Evolutionary conservation across 2,113 vertebrate species (phyloP).

Genomic region (Pluvianellus socialis): DNA sequence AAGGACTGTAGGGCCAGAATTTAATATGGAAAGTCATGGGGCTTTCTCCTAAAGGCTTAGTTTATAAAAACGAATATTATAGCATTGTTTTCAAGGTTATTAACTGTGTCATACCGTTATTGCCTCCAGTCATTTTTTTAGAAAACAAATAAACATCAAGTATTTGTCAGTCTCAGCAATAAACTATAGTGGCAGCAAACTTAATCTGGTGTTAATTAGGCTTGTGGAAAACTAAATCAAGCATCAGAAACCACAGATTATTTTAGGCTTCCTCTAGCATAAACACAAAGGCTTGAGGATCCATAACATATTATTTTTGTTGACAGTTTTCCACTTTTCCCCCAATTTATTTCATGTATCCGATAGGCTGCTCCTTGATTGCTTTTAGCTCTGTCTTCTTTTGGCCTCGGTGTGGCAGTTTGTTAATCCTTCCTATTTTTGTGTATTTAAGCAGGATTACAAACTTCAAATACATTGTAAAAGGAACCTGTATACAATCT

Average conservation of each 20-base stretch:
- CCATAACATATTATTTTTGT: conserved; percentile 75
- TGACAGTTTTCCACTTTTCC: conserved; percentile 75
- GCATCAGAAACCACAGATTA: conserved; percentile 87
- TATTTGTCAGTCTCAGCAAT: conserved; percentile 73
- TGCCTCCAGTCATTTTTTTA: conserved; percentile 43
- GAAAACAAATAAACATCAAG: conserved; percentile 71
- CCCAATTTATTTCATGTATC: conserved; percentile 53
- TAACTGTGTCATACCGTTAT: conserved; percentile 67
- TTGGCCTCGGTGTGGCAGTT: conserved; percentile 67
- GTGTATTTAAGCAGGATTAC: conserved; percentile 77
- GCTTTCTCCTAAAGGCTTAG: neutral
- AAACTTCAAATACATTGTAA: conserved; percentile 86
- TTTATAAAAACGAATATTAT: conserved; percentile 18
- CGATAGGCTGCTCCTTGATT: conserved; percentile 72
- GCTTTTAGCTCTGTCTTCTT: conserved; percentile 70
- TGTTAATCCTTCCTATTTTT: conserved; percentile 84
- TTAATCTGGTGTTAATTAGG: conserved; percentile 88
- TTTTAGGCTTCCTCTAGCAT: conserved; percentile 80
- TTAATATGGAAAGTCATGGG: neutral
- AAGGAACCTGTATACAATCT: conserved; percentile 86
- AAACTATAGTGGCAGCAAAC: conserved; percentile 79
- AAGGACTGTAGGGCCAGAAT: neutral
- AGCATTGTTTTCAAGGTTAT: conserved; percentile 65
- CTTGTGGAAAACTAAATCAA: conserved; percentile 89
- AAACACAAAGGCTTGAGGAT: conserved; percentile 74